Evolutionary conservation across 2,113 vertebrate genomes (phyloP).

Genomic region (Neodontobutis hainanensis): DNA sequence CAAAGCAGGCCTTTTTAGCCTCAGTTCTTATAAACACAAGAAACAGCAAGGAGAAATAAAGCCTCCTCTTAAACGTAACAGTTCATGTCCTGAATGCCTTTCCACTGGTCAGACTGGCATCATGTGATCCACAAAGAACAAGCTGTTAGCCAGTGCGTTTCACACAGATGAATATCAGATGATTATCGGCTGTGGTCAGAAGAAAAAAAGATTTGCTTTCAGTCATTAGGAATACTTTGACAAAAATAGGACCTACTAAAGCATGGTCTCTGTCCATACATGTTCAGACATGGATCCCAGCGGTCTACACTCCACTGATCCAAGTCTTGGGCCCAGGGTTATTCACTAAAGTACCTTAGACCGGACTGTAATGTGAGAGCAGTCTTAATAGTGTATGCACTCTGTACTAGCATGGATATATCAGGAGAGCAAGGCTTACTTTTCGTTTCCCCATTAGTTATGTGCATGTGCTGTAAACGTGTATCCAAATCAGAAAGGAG

Average conservation of each 20-base stretch:
- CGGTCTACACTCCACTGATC: not conserved
- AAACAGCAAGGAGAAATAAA: constrained; percentile 5
- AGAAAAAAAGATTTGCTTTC: constrained; percentile 3
- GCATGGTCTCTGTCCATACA: constrained; percentile 24
- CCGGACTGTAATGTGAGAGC: too few relatives aligned
- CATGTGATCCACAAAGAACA: constrained; percentile 45
- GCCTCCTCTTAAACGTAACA: constrained; percentile 5
- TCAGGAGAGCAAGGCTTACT: too few relatives aligned
- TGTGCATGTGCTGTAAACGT: too few relatives aligned
- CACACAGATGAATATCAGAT: constrained; percentile 4
- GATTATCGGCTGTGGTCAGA: constrained; percentile 17
- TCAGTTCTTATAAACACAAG: not conserved
- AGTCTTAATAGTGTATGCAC: too few relatives aligned
- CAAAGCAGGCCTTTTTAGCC: constrained; percentile 19
- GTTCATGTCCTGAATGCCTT: constrained; percentile 15
- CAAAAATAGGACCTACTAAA: constrained; percentile 18
- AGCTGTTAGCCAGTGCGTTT: constrained; percentile 22
- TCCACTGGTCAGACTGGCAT: constrained; percentile 22
- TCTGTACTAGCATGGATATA: too few relatives aligned
- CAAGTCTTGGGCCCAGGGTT: not conserved
- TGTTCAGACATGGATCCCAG: constrained; percentile 33
- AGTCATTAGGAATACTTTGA: constrained; percentile 28
- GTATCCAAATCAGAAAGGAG: too few relatives aligned
- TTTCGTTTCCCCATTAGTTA: too few relatives aligned
- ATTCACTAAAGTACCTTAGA: too few relatives aligned